Percentiles rank a stretch among this genome's conserved stretches.
phyloP scores from a whole-genome alignment of 1,140 invertebrate species.

The Bombus breviceps region DNA sequence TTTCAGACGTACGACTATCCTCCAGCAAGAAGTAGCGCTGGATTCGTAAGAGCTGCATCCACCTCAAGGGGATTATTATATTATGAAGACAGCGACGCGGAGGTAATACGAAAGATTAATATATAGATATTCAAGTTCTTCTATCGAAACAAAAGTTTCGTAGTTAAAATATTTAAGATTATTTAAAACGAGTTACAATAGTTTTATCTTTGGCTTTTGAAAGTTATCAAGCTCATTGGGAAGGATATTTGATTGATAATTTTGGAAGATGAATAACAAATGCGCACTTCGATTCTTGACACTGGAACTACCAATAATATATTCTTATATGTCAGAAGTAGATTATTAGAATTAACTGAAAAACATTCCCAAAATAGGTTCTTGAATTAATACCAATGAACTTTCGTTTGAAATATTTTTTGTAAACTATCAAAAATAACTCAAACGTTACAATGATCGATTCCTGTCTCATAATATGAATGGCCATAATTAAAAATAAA shows the following conservation, averaged over 20 bases:
- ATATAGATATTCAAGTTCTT: background rate
- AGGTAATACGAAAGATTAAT: constrained; percentile 69
- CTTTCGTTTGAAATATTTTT: too few species aligned
- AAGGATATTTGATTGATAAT: background rate
- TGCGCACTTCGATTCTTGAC: background rate
- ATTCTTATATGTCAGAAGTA: too few species aligned
- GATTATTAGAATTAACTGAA: too few species aligned
- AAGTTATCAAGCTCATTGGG: background rate
- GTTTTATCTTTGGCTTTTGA: background rate
- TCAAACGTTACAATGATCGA: too few species aligned
- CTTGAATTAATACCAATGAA: too few species aligned
- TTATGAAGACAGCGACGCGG: constrained; percentile 77
- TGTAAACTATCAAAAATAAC: too few species aligned
- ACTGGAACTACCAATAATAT: too few species aligned
- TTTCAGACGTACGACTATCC: constrained; percentile 78
- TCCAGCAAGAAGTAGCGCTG: constrained; percentile 58
- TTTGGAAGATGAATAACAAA: background rate
- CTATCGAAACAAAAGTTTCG: background rate
- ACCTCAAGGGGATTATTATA: constrained; percentile 72
- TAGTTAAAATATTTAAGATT: background rate
- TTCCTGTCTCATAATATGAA: too few species aligned
- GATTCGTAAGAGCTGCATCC: constrained; percentile 69
- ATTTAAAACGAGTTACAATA: background rate
- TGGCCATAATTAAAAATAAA: too few species aligned
- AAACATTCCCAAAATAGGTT: too few species aligned